Evolutionary conservation across 2,888 invertebrate species (phyloP), one percentile per base, ranked within the genome.

Genomic region (Apomyelois bistriatella): DNA sequence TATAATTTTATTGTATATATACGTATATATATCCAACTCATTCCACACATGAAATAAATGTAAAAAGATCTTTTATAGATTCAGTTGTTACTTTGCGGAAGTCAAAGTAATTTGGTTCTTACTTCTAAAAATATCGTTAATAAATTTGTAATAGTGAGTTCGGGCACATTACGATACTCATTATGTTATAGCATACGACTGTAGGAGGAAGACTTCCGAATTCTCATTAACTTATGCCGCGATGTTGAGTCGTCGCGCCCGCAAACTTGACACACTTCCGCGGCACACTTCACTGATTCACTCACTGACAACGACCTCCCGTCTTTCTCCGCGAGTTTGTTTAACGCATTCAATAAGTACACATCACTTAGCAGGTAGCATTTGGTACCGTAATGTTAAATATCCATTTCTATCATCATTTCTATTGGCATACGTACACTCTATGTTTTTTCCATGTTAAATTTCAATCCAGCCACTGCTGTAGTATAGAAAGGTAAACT

Each of bases 231-330:
- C 2, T 16, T 38, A 12, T 12, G 13, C 13, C 60, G 36, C 38
- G 28, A 15, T 22, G 37, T 22, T 22, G n/a, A 13, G 16, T 22
- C 40, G 32, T 17, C 49, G 30, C 40, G 41, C 35, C 53, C 62
- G 68, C 74, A 81, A 84, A 82, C 85, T 84, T 84, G 84, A 83
- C 84, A 82, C 66, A 82, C 75, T 76, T 78, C 65, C 64, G 60
- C 64, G 72, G 61, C 72, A 75, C 65, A 70, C 67, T 67, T 67
- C 48, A 15, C 60, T n/a, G n/a, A n/a, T 67, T 67, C 48, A 53
- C 54, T 64, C 58, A 58, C 54, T 51, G 55, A 37, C 58, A 54
- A 52, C 54, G 47, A 12, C 51, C 48, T 12, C 48, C 52, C 58
- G 56, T 53, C 53, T 53, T 52, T 54, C 36, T 55, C 22, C 38